Base-by-base conservation (phyloP, 2,888 invertebrate species). In the Pyrrhia umbra region DNA sequence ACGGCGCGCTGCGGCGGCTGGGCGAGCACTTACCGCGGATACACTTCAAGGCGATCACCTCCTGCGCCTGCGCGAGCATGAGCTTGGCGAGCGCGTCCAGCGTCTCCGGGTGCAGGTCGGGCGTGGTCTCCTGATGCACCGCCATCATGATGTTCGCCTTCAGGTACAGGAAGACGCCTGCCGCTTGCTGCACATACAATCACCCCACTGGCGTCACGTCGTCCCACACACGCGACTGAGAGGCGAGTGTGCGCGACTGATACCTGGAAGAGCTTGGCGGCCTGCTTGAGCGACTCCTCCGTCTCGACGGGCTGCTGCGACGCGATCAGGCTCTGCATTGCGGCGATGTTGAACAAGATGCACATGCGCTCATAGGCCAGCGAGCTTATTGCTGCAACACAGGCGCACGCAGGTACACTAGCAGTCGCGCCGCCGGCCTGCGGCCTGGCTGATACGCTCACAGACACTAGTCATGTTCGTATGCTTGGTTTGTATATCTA, bases 41-140 rank as follows among this genome's bases (percentile, higher is more conserved):
- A 54, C 99, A 99, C 95, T 99, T 99, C 86, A 97, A 96, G 49
- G 98, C 98, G 90, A 99, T 98, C 75, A 98, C 97, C 95, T 99
- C 99, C 93, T 99, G 99, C 8, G 99, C 99, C 94, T 99, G 99
- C 15, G 99, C 99, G 47, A 99, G 94, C 99, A 99, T 99, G 51
- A 99, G 94, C 49, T 97, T 96, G 55, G 97, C 96, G 21, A 99
- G 95, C 34, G 99, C 98, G 63, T 96, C 96, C 56, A 99, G 95
- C 20, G 98, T 97, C 84, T 99, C 99, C 4, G 99, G 98, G 89
- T 97, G 97, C 80, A 99, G 96, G 95, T 99, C 99, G 6, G 98
- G 98, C 2, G 99, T 99, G 23, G 99, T 98, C 86, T 99, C 99
- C 88, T 98, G 98, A 83, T 98, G 98, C 82, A 99, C 97, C 9